Conservation (phyloP, 2,888 invertebrate genomes). For the Nymphalis urticae region DNA sequence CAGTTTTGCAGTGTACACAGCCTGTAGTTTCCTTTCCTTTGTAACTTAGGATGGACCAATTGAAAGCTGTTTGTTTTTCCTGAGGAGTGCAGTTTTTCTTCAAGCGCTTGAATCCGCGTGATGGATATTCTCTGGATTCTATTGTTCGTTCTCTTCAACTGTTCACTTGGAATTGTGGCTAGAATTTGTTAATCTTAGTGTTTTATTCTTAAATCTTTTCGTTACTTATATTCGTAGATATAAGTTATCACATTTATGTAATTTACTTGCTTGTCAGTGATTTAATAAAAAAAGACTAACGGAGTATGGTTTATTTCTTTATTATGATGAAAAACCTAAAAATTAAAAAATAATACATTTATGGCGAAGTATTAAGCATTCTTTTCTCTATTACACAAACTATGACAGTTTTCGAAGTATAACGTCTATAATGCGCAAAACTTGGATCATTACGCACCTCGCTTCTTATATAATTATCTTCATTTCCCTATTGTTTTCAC, state of each 20-base stretch:
- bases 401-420: constrained; percentile 5
- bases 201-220: no score
- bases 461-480: constrained; percentile 15
- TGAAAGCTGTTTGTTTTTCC: constrained; percentile 15
- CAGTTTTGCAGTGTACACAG: constrained; percentile 54
- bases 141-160: background rate
- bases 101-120: background rate
- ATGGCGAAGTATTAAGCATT: background rate
- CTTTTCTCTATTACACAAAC: background rate
- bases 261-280: no score
- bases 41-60: constrained; percentile 18
- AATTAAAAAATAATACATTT: background rate
- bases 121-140: constrained; percentile 3
- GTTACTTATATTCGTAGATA: no score
- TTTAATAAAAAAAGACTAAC: no score
- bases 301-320: no score
- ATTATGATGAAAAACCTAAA: no score
- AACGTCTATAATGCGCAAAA: constrained; percentile 12
- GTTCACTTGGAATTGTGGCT: background rate
- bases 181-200: no score
- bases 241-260: no score
- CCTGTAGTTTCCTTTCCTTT: constrained; percentile 27
- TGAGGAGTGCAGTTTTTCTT: background rate
- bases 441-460: constrained; percentile 17
- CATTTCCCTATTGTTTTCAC: constrained; percentile 12